A percentile compares a stretch with the other conserved stretches of the same genome.
Conservation (phyloP, 92 coral and sea anemone genomes). For the Phymanthus crucifer region DNA sequence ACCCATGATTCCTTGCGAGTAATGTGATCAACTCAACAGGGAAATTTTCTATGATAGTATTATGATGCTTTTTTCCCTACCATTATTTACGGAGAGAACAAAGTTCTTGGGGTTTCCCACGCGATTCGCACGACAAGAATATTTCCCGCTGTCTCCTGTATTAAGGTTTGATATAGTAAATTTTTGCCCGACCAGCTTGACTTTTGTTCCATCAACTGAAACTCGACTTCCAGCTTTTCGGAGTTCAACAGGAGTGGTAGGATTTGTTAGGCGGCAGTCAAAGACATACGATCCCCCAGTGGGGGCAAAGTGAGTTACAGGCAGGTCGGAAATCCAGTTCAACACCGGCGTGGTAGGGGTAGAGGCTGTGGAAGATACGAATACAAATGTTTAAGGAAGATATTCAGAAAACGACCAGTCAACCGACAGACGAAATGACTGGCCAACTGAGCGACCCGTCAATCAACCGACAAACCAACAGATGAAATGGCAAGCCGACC, state of each 20-base stretch:
- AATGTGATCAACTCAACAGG: too few relatives aligned
- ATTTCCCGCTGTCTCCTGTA: slow-evolving; percentile 15
- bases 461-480: not conserved
- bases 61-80: slow-evolving; percentile 21
- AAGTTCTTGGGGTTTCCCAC: slow-evolving; percentile 10
- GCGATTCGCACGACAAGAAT: slow-evolving; percentile 35
- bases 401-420: not conserved
- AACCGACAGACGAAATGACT: not conserved
- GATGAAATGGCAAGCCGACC: not conserved
- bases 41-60: too few relatives aligned
- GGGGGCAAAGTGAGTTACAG: not conserved
- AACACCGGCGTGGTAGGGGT: slow-evolving; percentile 31
- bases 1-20: too few relatives aligned
- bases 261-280: slow-evolving; percentile 58
- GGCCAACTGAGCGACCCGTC: not conserved
- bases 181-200: slow-evolving; percentile 49
- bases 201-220: slow-evolving; percentile 17
- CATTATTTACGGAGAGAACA: slow-evolving; percentile 6
- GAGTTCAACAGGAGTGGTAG: slow-evolving; percentile 32
- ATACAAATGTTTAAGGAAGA: too few relatives aligned
- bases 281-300: slow-evolving; percentile 8
- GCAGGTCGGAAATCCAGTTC: slow-evolving; percentile 38
- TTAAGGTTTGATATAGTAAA: slow-evolving; percentile 40
- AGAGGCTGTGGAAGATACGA: slow-evolving; percentile 2
- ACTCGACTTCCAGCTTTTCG: not conserved